These are phyloP conservation scores for Brachystomella parvula DNA, from an alignment of 1,140 invertebrate genomes.

Conservation along the genomic window DNA sequence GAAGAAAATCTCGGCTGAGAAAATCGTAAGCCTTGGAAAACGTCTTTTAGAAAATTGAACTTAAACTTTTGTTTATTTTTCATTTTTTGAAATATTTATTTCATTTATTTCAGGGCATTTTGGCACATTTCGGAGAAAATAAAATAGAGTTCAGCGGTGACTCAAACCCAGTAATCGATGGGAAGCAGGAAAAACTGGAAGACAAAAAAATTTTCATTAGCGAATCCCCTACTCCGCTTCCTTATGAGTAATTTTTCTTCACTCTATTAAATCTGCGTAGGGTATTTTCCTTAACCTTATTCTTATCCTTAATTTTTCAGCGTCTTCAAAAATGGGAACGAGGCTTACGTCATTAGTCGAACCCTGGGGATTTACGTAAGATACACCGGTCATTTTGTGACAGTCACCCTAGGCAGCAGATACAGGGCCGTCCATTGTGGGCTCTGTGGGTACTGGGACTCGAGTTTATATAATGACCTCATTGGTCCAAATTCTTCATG, in stretches of 20 bases:
- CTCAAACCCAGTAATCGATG: slow-evolving; percentile 6
- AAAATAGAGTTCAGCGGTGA: slow-evolving; percentile 20
- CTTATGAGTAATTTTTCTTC: slow-evolving; percentile 10
- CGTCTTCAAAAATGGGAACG: slow-evolving; percentile 24
- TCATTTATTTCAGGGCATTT: slow-evolving; percentile 18
- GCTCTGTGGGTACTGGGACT: slow-evolving; percentile 35
- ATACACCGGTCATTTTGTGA: slow-evolving; percentile 30
- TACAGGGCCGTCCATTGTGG: slow-evolving; percentile 34
- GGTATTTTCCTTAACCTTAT: background rate
- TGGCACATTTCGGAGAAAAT: slow-evolving; percentile 29
- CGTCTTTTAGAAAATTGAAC: background rate
- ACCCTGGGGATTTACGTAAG: slow-evolving; percentile 20
- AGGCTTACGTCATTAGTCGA: slow-evolving; percentile 11
- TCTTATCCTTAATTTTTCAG: slow-evolving; percentile 15
- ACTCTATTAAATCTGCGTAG: background rate
- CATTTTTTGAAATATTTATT: background rate
- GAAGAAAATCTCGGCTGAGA: slow-evolving; percentile 19
- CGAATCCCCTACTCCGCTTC: background rate
- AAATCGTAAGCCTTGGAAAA: slow-evolving; percentile 16
- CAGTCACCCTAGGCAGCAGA: slow-evolving; percentile 17
- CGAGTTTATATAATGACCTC: slow-evolving; percentile 25
- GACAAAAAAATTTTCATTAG: slow-evolving; percentile 1
- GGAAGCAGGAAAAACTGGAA: background rate
- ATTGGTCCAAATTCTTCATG: slow-evolving; percentile 21
- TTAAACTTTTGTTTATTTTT: background rate